Evolutionary conservation across 2,797 vertebrate species (phyloP), one percentile per base, ranked within the genome.

Genomic region (Tadarida brasiliensis): DNA sequence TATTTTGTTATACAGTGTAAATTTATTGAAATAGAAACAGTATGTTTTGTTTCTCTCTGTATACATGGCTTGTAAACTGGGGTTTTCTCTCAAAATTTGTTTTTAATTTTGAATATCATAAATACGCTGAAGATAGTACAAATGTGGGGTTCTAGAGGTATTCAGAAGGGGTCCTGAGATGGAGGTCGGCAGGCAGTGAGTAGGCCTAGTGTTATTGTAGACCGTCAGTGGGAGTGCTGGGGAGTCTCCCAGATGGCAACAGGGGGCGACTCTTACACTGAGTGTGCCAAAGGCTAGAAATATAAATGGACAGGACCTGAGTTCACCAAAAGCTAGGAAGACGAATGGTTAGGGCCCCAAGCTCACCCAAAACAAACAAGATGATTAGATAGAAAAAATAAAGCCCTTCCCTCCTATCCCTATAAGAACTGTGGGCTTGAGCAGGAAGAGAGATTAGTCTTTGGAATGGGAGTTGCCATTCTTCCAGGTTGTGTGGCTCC

Each of bases 81-180:
- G 2, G 12, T 71, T 96, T 87, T 80, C 28, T 61, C 22, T 86
- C 26, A 67, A 97, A 86, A 61, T 91, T 84, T 39, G 54, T 91
- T 87, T 94, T 82, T 8, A 61, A 14, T 33, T 83, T 71, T 87
- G 16, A 68, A 19, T 92, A 28, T 39, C 33, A 26, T 67, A 78
- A n/a, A 19, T 30, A 82, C 74, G 11, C 22, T 16, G 63, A 67
- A 77, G 47, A 33, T 2, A 35, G 12, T 77, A 10, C 78, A 1
- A 30, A 14, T 15, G 4, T 88, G 15, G n/a, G n/a, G 14, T 28
- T 87, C 22, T 10, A 54, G 67, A 44, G 39, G 28, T 51, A 28
- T 90, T 90, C 7, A 24, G 22, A 82, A 70, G 28, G 16, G 11
- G n/a, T 82, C 28, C 54, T 30, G 35, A 68, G 33, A 5, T 59